Evolutionary conservation across 1,140 invertebrate species (phyloP).

Genomic region (Branchinecta lindahli): DNA sequence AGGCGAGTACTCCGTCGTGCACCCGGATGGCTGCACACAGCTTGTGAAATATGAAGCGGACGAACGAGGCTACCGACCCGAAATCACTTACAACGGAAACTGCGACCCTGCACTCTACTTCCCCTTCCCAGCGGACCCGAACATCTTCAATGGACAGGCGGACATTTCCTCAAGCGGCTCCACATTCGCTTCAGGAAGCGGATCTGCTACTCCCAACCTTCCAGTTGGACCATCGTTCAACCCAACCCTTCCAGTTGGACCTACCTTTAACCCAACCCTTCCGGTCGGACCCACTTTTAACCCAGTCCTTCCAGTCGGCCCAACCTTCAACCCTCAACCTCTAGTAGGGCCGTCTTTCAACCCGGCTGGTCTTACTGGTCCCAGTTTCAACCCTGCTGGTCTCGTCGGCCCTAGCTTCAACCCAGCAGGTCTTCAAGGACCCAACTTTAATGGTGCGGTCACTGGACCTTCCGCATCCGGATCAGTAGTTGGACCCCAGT

Average conservation of each 20-base stretch:
- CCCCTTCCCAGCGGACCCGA: not conserved
- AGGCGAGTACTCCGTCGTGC: constrained; percentile 19
- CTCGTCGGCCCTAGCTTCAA: not conserved
- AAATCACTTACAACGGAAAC: constrained; percentile 15
- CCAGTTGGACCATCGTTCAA: no score
- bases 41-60: constrained; percentile 14
- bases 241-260: no score
- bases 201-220: no score
- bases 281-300: no score
- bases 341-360: not conserved
- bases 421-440: not conserved
- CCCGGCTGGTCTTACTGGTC: not conserved
- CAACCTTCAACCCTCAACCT: not conserved
- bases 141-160: not conserved
- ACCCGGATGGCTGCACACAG: constrained; percentile 22
- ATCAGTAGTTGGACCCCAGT: no score
- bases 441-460: not conserved
- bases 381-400: not conserved
- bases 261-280: no score
- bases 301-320: not conserved
- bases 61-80: not conserved
- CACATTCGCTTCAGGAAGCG: no score
- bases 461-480: not conserved
- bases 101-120: not conserved
- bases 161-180: no score